Evolutionary conservation across 1,140 invertebrate species (phyloP), one percentile per base, ranked within the genome.

Genomic region (Scaptomyza montana): DNA sequence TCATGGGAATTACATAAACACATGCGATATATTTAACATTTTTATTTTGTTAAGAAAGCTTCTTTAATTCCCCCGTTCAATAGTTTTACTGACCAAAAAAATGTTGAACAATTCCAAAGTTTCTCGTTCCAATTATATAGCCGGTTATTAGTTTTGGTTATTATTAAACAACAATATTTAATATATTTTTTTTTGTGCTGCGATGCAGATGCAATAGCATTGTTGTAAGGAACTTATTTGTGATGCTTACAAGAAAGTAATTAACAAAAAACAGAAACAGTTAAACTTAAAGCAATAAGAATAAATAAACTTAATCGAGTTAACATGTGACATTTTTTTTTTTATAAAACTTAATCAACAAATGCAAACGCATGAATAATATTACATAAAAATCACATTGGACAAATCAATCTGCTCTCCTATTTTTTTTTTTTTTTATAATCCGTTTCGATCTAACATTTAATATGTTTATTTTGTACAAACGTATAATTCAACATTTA

Each of bases 401-500:
- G 55, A 57, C 43, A 50, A 50, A 50, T 13, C 19, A 60, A 53
- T 19, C 41, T 39, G 28, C 19, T 41, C 53, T 49, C 30, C 7
- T 33, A 1, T 5, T 56, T 33, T 12, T 47, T 9, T 2, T 30
- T 41, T 54, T 67, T 50, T 56, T 67, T 65, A 30, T 28, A 50
- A 61, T 71, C 49, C 16, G 66, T 59, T 56, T 72, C n/a, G 25
- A 47, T 63, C 71, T 63, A 64, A 79, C 43, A 54, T 49, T 43
- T 41, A 30, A 47, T 39, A 12, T 66, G 25, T 49, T 43, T 41
- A 30, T 47, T 39, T 12, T 66, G 25, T 86, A 86, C 74, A 78
- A 78, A 68, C 53, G 59, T 74, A 82, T 78, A 89, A 78, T 86
- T 78, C 75, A 86, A 86, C 82, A 86, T 87, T 82, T 87, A 87